Base-by-base conservation (phyloP, 2,113 vertebrate species). In the Vulpes lagopus region DNA sequence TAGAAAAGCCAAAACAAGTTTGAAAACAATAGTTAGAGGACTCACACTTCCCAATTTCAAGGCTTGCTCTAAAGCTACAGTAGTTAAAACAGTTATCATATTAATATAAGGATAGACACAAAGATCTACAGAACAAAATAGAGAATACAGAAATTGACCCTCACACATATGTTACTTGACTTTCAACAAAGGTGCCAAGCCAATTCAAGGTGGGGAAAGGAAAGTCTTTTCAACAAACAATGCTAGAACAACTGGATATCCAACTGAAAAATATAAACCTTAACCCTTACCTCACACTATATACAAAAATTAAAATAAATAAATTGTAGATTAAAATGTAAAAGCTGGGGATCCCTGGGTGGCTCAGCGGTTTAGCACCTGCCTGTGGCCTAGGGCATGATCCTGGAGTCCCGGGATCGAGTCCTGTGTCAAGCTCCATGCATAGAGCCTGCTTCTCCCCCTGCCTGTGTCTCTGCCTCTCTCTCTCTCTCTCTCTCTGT, bases 231-330 rank as follows among this genome's bases (percentile, higher is more conserved):
- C 30, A 76, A 76, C 19, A 90, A 67, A 90, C 6, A 11, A 51
- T 90, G 62, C 62, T n/a, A 71, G 32, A 85, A 71, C 35, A 91
- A 76, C 9, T 7, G 12, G 38, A 35, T 49, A 84, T 16, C 74
- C 60, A 84, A 62, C 7, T 80, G 23, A 55, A 93, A 89, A 86
- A 35, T 65, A 93, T 69, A 83, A 59, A 83, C 84, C 43, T 93
- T 67, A 19, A 71, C 60, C 32, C 23, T 78, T 89, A 38, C 43
- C 57, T 76, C 57, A 81, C 57, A 69, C 53, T 30, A 85, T 30
- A 53, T n/a, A 38, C 7, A 94, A 67, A 89, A 93, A 64, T 64
- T 59, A 89, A 93, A 51, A 76, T 59, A 49, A 93, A 93, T 87
- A 6, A 10, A 67, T 60, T 38, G 27, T 74, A 82, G 11, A 82